phyloP scores from a whole-genome alignment of 1,140 invertebrate genomes.

The Agrilus planipennis region DNA sequence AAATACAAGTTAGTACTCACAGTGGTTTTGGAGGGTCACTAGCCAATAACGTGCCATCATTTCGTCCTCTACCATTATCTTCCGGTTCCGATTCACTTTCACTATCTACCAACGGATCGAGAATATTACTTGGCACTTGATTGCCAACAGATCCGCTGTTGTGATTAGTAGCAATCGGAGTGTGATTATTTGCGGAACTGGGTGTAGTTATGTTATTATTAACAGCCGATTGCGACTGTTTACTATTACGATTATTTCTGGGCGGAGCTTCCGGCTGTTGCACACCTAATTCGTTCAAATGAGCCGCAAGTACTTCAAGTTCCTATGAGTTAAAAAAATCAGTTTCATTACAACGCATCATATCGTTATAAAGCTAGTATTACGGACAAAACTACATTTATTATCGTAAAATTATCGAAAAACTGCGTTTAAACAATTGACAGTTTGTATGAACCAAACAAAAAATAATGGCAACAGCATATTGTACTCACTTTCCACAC shows the following conservation, averaged over 20 bases:
- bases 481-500: too few relatives aligned
- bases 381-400: too few relatives aligned
- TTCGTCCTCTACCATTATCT: slow-evolving; percentile 54
- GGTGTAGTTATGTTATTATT: slow-evolving; percentile 25
- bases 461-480: too few relatives aligned
- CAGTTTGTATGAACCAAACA: too few relatives aligned
- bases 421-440: too few relatives aligned
- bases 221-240: slow-evolving; percentile 25
- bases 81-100: slow-evolving; percentile 55
- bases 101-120: slow-evolving; percentile 49
- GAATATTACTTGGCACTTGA: slow-evolving; percentile 13
- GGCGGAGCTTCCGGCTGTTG: slow-evolving; percentile 46
- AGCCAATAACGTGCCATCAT: slow-evolving; percentile 87
- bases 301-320: slow-evolving; percentile 83
- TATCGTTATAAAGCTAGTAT: too few relatives aligned
- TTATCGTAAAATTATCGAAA: too few relatives aligned
- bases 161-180: slow-evolving; percentile 17
- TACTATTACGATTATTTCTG: slow-evolving; percentile 38
- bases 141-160: slow-evolving; percentile 11
- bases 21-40: slow-evolving; percentile 93
- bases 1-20: too few relatives aligned
- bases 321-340: slow-evolving; percentile 47
- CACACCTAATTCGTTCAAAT: slow-evolving; percentile 82
- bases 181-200: slow-evolving; percentile 18
- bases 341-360: too few relatives aligned